Evolutionary conservation across 2,888 invertebrate species (phyloP), one percentile per base, ranked within the genome.

Genomic region (Sympetrum striolatum): DNA sequence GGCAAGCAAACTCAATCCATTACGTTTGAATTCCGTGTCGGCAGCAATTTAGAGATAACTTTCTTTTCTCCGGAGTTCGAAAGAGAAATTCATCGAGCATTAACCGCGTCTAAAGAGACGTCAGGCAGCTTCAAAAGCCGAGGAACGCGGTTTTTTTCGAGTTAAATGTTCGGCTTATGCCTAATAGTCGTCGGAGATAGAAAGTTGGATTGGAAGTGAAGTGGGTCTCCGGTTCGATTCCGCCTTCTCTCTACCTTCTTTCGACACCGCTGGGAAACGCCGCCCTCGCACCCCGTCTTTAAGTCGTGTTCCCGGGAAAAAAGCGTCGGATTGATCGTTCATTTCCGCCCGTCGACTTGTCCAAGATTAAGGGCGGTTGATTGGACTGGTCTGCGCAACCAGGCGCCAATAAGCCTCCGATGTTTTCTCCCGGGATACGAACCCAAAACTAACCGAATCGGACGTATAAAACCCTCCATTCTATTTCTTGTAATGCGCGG

Each of bases 221-320:
- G 5, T 86, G 64, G 60, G 60, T 64, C 86, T 60, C 60, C n/a
- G n/a, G 86, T 64, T 86, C 64, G 60, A 86, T 37, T 64, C 86
- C 14, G 53, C 86, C 18, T 35, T 22, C 18, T 14, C 53, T 25
- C 58, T 35, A 18, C 82, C 58, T 82, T 58, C 82, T 82, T 82
- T 82, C 82, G 35, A 82, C 82, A 35, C 12, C 31, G 6, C 22
- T 31, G 3, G 22, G 82, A 18, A 58, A 58, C 82, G 48, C 82
- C 82, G 82, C 53, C 82, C 82, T 82, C 35, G 18, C 60, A 58
- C 25, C 31, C 0, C 8, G 14, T 25, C 73, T 31, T 73, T 73
- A 73, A 31, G 25, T 25, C 8, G 53, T 53, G 15, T 73, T 73
- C 18, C 0, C 0, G 10, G 22, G 31, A 73, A 73, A 73, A 73